Evolutionary conservation across 2,888 invertebrate genomes (phyloP), one percentile per base, ranked within the genome.

Genomic region (Drosophila putrida): DNA sequence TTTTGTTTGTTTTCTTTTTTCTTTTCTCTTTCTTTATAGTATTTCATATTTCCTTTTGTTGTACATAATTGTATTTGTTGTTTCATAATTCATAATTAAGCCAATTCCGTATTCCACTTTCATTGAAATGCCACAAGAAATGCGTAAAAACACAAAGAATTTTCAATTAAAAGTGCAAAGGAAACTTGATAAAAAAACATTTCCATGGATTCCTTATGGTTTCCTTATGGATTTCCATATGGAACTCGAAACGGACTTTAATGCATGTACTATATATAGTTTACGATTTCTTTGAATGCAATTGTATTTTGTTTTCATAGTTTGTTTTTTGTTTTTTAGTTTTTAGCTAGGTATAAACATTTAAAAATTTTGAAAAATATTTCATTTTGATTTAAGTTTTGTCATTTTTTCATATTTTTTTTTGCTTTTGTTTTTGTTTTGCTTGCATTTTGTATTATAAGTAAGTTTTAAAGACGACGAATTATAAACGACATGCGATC

Each of bases 331-430:
- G 33, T 4, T 13, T 35, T 6, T 38, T 57, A 41, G n/a, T 60
- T 58, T 76, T 75, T 64, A 70, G 75, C 59, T 81, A 81, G 49
- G 28, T 84, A 84, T 80, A 83, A 84, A 84, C 82, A 80, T 80
- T 84, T 61, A 84, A 84, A 83, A 78, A 80, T 73, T 78, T 84
- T 67, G 75, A 84, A 83, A 83, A 82, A 82, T 82, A 83, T 78
- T 71, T 72, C 66, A 62, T 84, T 82, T 76, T 81, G 80, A 83
- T 83, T 83, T 71, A 27, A 51, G 46, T 51, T 66, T 50, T 20
- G 62, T 57, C 31, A 8, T 31, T 51, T 54, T 27, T 44, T 49
- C 36, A 43, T 28, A 20, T 13, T 35, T 57, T 58, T 31, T 50
- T 5, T 43, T 46, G 20, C 25, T 35, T 11, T 41, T 20, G 41